Base-by-base conservation (phyloP, 2,888 invertebrate genomes). In the Macaria liturata region DNA sequence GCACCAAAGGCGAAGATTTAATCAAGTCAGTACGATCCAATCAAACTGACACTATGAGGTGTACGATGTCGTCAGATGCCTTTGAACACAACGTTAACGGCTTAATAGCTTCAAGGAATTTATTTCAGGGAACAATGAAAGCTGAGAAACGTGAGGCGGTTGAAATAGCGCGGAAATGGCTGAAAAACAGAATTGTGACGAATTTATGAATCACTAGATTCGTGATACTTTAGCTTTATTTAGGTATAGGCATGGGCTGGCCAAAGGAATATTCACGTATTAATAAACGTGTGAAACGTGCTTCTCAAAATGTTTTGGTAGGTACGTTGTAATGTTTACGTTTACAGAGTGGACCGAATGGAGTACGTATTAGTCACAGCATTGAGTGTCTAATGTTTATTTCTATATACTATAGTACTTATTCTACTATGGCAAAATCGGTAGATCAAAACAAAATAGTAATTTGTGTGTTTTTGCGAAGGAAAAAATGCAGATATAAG, bases 31-130 rank as follows among this genome's bases (percentile, higher is more conserved):
- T 40, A 37, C 49, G 53, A 49, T 62, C 64, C 71, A 75, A 77
- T 77, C 59, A 76, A 77, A 70, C 66, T 67, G 76, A 70, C 74
- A 74, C 73, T 75, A 77, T 69, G 71, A 72, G 70, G 72, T 71
- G 68, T 66, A 56, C 64, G 64, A 64, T 67, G 73, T 72, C 68
- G 66, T 60, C 62, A 59, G 57, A 61, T 66, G 66, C 55, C 60
- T 68, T 57, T 65, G 61, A 70, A 72, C 66, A 71, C 66, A 65
- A 66, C 71, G 71, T 75, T 74, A 73, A 70, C 47, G 50, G 52
- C 57, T 68, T 70, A 53, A 70, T 69, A 54, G 66, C 55, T 59
- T 55, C 37, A 52, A 56, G 43, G 52, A 54, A 52, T 56, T 53
- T 54, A 51, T 54, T 57, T 52, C 49, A 45, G 58, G 52, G 49